Conservation (phyloP, 2,797 vertebrate genomes). For the Microcaecilia unicolor region DNA sequence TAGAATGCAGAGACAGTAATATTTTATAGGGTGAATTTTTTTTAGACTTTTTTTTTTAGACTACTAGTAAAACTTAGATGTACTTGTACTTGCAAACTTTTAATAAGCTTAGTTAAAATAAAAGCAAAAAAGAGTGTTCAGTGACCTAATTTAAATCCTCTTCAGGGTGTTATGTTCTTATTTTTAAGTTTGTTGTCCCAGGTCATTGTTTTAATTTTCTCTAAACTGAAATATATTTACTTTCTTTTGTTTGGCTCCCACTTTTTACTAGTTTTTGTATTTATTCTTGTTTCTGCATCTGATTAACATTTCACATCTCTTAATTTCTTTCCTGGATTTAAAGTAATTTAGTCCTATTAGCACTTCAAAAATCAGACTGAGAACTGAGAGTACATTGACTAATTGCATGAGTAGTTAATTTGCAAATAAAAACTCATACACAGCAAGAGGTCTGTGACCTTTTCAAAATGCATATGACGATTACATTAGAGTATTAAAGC, state of each 20-base stretch:
- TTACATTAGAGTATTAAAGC: neutral
- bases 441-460: conserved; percentile 30
- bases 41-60: too few relatives aligned
- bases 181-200: neutral
- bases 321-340: conserved; percentile 39
- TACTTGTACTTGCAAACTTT: too few relatives aligned
- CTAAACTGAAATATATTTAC: conserved; percentile 13
- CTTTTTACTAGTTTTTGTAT: conserved; percentile 17
- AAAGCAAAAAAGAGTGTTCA: too few relatives aligned
- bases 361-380: conserved; percentile 36
- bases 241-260: conserved; percentile 8
- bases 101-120: too few relatives aligned
- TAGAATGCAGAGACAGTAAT: too few relatives aligned
- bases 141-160: too few relatives aligned
- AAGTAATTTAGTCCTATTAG: conserved; percentile 38
- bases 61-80: too few relatives aligned
- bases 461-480: conserved; percentile 22
- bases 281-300: conserved; percentile 20
- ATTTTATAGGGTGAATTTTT: too few relatives aligned
- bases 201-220: neutral
- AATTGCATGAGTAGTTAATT: conserved; percentile 37
- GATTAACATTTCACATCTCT: conserved; percentile 39
- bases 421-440: conserved; percentile 18
- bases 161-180: too few relatives aligned
- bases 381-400: conserved; percentile 23